Base-by-base conservation (phyloP, 2,888 invertebrate genomes). In the Cerceris rybyensis region DNA sequence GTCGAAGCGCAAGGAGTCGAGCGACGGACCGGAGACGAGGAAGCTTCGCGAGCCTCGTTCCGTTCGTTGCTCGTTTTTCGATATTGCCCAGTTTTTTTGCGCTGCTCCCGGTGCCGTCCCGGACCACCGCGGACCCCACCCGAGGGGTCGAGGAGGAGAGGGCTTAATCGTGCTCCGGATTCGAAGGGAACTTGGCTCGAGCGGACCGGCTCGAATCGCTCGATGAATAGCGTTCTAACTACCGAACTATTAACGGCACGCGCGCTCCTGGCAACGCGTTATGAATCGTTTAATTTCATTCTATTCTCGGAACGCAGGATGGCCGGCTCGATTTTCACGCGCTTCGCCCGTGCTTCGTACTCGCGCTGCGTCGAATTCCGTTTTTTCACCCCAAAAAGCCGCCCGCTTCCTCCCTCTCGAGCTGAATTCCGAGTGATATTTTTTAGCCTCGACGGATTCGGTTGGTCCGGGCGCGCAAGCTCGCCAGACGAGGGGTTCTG, bases 281-380 rank as follows among this genome's bases (percentile, higher is more conserved):
- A 86, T 82, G 85, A 88, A 89, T 88, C 85, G 85, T 85, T 89
- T 87, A 87, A 89, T 89, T 86, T 85, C 84, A 83, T 83, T 85
- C 77, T 80, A 75, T 82, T 83, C 81, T 75, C 75, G 68, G 39
- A n/a, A 42, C 65, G 61, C 41, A 55, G 11, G 41, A 46, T 8
- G 49, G 43, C 61, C 43, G n/a, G 52, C 73, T n/a, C 64, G 78
- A 81, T 80, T 81, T 82, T 81, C 78, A 70, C 70, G 46, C 72
- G 61, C 28, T 28, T 28, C 28, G 28, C 78, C 68, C 70, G 46
- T 70, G 61, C 28, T 28, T 28, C 28, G 28, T 28, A 2, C 28
- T 28, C 28, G 28, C 28, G 28, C 28, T 28, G 28, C 28, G 28
- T 28, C 28, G 28, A 28, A 28, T 28, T 28, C 28, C 28, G 28